Percentiles rank a stretch among this genome's conserved stretches.
These are phyloP conservation scores for Sinocyclocheilus anophthalmus DNA, from an alignment of 2,113 vertebrate genomes.

Conservation along the genomic window DNA sequence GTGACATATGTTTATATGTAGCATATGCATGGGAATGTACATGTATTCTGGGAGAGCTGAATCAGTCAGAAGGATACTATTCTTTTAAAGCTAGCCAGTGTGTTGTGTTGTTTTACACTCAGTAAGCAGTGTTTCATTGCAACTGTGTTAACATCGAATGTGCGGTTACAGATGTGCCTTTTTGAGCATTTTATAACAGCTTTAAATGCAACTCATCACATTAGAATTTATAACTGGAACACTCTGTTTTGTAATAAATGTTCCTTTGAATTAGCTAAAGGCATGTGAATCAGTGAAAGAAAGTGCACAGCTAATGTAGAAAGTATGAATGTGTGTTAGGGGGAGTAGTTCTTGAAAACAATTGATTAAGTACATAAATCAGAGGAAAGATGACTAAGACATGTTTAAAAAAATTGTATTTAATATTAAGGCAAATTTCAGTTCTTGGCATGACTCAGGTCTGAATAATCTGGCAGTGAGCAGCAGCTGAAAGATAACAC, in stretches of 20 bases:
- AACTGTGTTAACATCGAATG: too few relatives aligned
- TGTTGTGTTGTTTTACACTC: too few relatives aligned
- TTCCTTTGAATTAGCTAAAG: not conserved
- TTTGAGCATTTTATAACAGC: too few relatives aligned
- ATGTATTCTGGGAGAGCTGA: too few relatives aligned
- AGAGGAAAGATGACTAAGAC: slow-evolving; percentile 42
- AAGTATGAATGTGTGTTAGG: not conserved
- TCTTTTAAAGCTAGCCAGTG: too few relatives aligned
- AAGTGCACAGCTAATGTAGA: not conserved
- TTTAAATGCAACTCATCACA: too few relatives aligned
- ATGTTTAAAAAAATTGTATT: slow-evolving; percentile 35
- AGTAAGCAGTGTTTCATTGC: too few relatives aligned
- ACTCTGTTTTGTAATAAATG: not conserved
- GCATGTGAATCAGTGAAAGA: not conserved
- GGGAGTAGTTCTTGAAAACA: slow-evolving; percentile 4
- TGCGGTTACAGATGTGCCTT: too few relatives aligned
- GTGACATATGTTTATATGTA: slow-evolving; percentile 8
- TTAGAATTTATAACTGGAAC: not conserved
- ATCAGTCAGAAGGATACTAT: too few relatives aligned
- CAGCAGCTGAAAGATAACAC: too few relatives aligned
- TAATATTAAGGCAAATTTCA: not conserved
- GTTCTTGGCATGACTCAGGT: too few relatives aligned
- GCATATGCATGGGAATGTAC: not conserved
- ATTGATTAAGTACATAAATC: slow-evolving; percentile 33
- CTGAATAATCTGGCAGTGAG: too few relatives aligned